Evolutionary conservation across 2,113 vertebrate species (phyloP).

Genomic region (Rhinolophus ferrumequinum): DNA sequence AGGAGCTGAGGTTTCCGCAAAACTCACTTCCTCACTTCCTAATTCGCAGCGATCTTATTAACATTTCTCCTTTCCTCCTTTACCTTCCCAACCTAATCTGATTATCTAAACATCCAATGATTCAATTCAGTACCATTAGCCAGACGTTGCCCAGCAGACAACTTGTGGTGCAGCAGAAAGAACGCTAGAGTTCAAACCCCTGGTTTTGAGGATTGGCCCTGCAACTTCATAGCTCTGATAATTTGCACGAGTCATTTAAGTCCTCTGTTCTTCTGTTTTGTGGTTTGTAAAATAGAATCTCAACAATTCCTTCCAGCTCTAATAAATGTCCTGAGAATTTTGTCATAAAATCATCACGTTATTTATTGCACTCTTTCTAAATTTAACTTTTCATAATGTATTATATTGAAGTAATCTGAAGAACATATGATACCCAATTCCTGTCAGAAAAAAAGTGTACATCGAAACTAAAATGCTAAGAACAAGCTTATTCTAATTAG

Average conservation of each 20-base stretch:
- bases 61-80: neutral
- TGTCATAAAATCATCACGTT: neutral
- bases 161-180: neutral
- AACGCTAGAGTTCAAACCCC: neutral
- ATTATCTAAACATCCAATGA: neutral
- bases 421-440: neutral
- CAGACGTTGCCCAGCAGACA: neutral
- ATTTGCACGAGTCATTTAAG: neutral
- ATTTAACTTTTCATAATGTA: neutral
- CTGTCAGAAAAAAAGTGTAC: neutral
- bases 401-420: neutral
- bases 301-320: neutral
- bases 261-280: neutral
- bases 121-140: neutral
- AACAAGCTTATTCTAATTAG: slow-evolving; percentile 20
- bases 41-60: neutral
- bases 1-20: neutral
- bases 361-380: neutral
- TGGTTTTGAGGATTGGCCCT: neutral
- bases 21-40: neutral
- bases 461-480: neutral
- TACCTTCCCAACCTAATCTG: neutral
- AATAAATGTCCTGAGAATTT: neutral
- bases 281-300: neutral
- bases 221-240: neutral